phyloP scores from a whole-genome alignment of 2,113 vertebrate genomes.

The Austrofundulus limnaeus region DNA sequence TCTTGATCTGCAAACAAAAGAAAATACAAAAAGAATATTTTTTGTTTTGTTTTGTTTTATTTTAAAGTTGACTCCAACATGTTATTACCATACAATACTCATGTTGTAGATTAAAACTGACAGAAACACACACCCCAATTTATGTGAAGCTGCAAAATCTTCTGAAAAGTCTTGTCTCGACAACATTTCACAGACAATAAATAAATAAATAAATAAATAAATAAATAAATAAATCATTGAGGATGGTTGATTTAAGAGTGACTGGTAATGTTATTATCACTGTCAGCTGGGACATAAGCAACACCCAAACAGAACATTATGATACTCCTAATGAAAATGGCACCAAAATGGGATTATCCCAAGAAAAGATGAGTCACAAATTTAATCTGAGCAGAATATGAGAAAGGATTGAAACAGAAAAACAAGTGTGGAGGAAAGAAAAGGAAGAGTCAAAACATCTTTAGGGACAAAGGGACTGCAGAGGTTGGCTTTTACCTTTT shows the following conservation, averaged over 20 bases:
- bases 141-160: not conserved
- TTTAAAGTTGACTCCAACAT: not conserved
- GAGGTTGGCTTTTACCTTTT: not conserved
- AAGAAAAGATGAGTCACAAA: not conserved
- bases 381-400: slow-evolving; percentile 10
- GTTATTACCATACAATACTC: not conserved
- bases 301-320: slow-evolving; percentile 7
- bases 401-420: not conserved
- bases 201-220: no score
- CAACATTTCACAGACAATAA: not conserved
- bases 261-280: not conserved
- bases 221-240: no score
- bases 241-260: not conserved
- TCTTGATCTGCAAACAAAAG: slow-evolving; percentile 84
- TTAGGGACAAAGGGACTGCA: no score
- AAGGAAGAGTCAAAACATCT: no score
- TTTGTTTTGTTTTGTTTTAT: no score
- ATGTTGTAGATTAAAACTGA: not conserved
- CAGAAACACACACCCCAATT: not conserved
- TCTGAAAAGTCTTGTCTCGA: not conserved
- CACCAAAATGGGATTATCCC: slow-evolving; percentile 33
- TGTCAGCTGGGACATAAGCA: slow-evolving; percentile 8
- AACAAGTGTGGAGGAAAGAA: not conserved
- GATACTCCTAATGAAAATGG: slow-evolving; percentile 24
- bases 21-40: not conserved